Conservation (phyloP, 1,140 invertebrate genomes). For the Uloborus diversus region DNA sequence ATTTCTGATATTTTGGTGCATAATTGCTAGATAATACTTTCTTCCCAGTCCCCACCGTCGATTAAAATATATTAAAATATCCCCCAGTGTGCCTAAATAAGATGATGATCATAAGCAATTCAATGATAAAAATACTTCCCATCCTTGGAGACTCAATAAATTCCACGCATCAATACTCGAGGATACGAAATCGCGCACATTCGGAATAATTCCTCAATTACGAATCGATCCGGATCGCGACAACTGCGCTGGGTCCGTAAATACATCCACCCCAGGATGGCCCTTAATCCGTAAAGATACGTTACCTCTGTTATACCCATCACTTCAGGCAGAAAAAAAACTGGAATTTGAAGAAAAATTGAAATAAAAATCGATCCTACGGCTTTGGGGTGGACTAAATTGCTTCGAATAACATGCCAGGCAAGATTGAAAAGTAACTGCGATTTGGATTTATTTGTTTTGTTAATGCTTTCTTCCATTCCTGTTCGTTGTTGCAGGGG, state of each 20-base stretch:
- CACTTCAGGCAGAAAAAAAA: conserved; percentile 1
- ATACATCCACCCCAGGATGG: background rate
- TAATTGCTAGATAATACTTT: no score
- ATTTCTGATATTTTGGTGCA: no score
- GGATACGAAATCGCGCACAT: conserved; percentile 26
- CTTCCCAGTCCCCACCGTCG: no score
- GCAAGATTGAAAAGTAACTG: conserved; percentile 53
- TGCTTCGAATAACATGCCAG: conserved; percentile 50
- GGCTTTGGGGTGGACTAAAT: conserved; percentile 29
- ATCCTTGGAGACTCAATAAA: background rate
- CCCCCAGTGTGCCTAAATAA: no score
- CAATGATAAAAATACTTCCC: conserved; percentile 7
- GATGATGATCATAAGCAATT: no score
- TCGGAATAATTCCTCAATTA: conserved; percentile 50
- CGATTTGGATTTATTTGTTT: conserved; percentile 48
- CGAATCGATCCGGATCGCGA: conserved; percentile 28
- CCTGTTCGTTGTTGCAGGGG: conserved; percentile 18
- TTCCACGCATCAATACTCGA: conserved; percentile 17
- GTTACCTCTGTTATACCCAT: conserved; percentile 42
- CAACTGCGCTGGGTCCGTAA: background rate
- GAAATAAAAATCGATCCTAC: conserved; percentile 47
- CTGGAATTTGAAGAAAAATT: conserved; percentile 37
- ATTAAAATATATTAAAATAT: no score
- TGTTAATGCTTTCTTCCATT: background rate
- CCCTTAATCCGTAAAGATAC: conserved; percentile 45